Conservation (phyloP, 2,888 invertebrate genomes). For the Strigamia transsilvanica region DNA sequence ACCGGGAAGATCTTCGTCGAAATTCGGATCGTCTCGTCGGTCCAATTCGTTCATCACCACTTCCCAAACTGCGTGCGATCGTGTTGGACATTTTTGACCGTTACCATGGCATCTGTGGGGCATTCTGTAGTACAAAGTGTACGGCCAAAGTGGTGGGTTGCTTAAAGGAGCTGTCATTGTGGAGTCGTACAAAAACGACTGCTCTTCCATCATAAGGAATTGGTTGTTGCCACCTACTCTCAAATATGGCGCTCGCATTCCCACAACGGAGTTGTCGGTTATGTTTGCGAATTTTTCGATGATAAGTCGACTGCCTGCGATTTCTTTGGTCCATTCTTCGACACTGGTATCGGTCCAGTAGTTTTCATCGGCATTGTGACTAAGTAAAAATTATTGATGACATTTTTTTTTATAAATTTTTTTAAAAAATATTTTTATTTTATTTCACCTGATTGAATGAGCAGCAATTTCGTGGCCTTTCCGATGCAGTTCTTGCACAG, state of each 20-base stretch:
- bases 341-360: slow-evolving; percentile 94
- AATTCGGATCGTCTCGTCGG: slow-evolving; percentile 86
- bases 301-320: slow-evolving; percentile 92
- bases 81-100: slow-evolving; percentile 87
- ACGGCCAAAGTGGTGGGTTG: slow-evolving; percentile 95
- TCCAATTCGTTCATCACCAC: slow-evolving; percentile 96
- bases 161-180: slow-evolving; percentile 91
- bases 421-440: not conserved
- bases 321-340: slow-evolving; percentile 93
- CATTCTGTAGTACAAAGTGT: slow-evolving; percentile 98
- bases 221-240: slow-evolving; percentile 94
- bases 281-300: slow-evolving; percentile 88
- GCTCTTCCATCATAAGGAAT: slow-evolving; percentile 97
- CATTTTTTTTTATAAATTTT: not conserved
- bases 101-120: slow-evolving; percentile 93
- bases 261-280: slow-evolving; percentile 89
- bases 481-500: slow-evolving; percentile 88
- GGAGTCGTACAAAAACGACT: slow-evolving; percentile 93
- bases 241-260: slow-evolving; percentile 87
- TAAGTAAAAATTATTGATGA: slow-evolving; percentile 61
- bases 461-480: slow-evolving; percentile 94
- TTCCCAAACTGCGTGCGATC: slow-evolving; percentile 94
- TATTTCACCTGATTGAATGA: slow-evolving; percentile 85
- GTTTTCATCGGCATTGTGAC: slow-evolving; percentile 88
- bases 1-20: slow-evolving; percentile 85